phyloP scores from a whole-genome alignment of 2,888 invertebrate genomes.

The Euzophera pinguis region DNA sequence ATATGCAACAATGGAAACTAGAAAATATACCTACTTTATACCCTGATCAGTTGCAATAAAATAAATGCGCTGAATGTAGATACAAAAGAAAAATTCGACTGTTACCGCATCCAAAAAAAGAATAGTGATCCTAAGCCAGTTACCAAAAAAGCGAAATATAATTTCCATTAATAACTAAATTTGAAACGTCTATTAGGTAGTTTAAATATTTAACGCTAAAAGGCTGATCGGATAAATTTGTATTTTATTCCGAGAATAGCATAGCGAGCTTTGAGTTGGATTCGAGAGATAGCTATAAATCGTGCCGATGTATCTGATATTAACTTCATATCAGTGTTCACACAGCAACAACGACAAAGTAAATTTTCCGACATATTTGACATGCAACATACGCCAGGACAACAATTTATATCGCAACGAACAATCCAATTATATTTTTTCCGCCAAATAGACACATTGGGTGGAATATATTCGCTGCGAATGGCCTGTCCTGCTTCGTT shows the following conservation, averaged over 20 bases:
- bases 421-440: constrained; percentile 70
- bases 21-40: background rate
- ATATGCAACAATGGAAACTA: background rate
- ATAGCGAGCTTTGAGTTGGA: too few species aligned
- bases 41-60: background rate
- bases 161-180: too few species aligned
- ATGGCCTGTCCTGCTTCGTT: constrained; percentile 32
- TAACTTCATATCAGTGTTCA: background rate
- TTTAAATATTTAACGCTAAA: too few species aligned
- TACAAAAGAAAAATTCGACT: too few species aligned
- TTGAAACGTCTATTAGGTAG: too few species aligned
- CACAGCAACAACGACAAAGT: background rate
- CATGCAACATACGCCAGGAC: constrained; percentile 23
- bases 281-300: too few species aligned
- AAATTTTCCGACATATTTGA: background rate
- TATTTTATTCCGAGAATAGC: too few species aligned
- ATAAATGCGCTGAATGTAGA: background rate
- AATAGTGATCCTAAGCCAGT: too few species aligned
- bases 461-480: constrained; percentile 43
- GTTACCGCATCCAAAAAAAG: too few species aligned
- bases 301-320: too few species aligned
- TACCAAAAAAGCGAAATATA: too few species aligned
- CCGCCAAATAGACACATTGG: constrained; percentile 55
- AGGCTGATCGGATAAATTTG: too few species aligned
- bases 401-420: constrained; percentile 64